These are phyloP conservation scores for Rhineura floridana DNA, from an alignment of 2,113 vertebrate genomes.

Conservation along the genomic window DNA sequence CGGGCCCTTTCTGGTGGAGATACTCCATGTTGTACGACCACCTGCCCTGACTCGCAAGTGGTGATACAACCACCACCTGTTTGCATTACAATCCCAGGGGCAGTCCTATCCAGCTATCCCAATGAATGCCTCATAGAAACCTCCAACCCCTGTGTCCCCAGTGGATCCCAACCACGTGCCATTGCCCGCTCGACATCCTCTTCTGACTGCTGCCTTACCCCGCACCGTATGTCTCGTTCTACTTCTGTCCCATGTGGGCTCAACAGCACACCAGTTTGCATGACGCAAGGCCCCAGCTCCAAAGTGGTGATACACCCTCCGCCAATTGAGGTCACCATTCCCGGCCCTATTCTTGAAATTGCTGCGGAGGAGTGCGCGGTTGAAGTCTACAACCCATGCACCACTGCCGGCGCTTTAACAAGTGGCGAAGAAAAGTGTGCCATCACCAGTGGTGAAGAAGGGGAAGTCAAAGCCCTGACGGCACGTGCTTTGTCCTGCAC, in stretches of 20 bases:
- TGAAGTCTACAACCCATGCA: constrained; percentile 11
- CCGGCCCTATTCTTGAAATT: not conserved
- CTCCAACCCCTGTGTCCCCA: not conserved
- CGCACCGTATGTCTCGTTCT: not conserved
- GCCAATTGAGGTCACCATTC: not conserved
- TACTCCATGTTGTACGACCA: not conserved
- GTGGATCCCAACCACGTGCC: not conserved
- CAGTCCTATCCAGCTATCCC: constrained; percentile 7
- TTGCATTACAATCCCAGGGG: not conserved
- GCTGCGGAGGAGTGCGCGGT: not conserved
- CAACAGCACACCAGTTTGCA: fast-evolving
- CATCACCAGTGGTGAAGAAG: not conserved
- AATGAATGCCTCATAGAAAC: constrained; percentile 17
- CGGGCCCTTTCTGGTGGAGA: constrained; percentile 11
- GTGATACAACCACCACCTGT: constrained; percentile 11
- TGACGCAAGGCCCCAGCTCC: not conserved
- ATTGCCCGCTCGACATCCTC: not conserved
- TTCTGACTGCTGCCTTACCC: not conserved
- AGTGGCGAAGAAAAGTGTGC: not conserved
- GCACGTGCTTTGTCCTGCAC: not conserved
- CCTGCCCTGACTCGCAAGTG: constrained; percentile 12
- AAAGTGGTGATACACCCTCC: constrained; percentile 9
- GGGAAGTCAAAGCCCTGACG: not conserved
- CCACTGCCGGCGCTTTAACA: not conserved
- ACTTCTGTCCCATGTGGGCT: not conserved